A percentile compares a stretch with the other conserved stretches of the same genome.
Conservation (phyloP, 1,140 invertebrate genomes). For the Phortica variegata region DNA sequence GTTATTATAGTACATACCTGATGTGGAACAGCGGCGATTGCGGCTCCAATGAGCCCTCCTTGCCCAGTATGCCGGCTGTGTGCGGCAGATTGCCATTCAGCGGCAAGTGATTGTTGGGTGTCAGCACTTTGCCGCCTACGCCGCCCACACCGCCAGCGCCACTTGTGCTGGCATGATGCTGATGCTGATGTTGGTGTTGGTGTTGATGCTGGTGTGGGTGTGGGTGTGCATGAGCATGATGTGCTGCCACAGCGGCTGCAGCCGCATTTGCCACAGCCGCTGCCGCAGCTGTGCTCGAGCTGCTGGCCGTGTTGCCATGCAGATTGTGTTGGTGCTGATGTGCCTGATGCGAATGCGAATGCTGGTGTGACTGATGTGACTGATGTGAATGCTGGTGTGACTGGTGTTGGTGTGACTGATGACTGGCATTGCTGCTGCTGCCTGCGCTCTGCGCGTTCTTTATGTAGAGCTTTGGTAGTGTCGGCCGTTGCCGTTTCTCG, state of each 20-base stretch:
- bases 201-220: conserved; percentile 5
- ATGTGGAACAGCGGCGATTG: conserved; percentile 56
- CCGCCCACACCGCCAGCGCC: not conserved
- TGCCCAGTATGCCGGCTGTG: conserved; percentile 15
- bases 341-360: conserved; percentile 31
- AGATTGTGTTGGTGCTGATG: conserved; percentile 18
- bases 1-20: conserved; percentile 40
- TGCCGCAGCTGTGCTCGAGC: conserved; percentile 18
- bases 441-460: conserved; percentile 62
- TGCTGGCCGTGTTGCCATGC: conserved; percentile 16
- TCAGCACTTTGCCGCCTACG: conserved; percentile 51
- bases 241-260: conserved; percentile 30
- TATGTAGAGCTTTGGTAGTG: conserved; percentile 73
- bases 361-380: conserved; percentile 42
- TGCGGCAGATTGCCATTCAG: conserved; percentile 30
- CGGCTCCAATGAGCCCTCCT: conserved; percentile 38
- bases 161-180: too few species aligned
- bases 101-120: conserved; percentile 50
- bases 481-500: conserved; percentile 63
- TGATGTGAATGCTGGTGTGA: conserved; percentile 27
- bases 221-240: conserved; percentile 16
- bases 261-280: conserved; percentile 33
- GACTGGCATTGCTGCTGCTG: conserved; percentile 51
- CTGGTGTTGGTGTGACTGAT: conserved; percentile 39
- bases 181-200: conserved; percentile 13